Percentiles rank a stretch among this genome's conserved stretches.
phyloP scores from a whole-genome alignment of 2,113 vertebrate species.

The Ochotona princeps region DNA sequence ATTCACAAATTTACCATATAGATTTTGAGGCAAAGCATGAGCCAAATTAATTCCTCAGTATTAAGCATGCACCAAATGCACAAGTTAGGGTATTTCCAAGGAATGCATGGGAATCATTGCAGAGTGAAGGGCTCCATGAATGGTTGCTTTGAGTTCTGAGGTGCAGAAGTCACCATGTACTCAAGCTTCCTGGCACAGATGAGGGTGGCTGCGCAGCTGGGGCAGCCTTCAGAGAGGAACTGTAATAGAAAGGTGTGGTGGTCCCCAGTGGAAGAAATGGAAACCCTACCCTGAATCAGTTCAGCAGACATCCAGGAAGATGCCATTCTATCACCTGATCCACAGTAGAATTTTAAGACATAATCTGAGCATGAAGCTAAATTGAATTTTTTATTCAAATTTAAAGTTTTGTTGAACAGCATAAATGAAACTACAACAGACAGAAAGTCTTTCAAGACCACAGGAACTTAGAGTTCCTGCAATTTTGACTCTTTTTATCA shows the following conservation, averaged over 20 bases:
- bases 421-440: not conserved
- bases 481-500: not conserved
- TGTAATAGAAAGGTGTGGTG: not conserved
- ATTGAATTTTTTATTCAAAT: not conserved
- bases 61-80: not conserved
- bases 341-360: not conserved
- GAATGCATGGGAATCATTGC: not conserved
- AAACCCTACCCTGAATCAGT: not conserved
- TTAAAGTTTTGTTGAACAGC: no score
- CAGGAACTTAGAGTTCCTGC: not conserved
- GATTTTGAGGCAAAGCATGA: not conserved
- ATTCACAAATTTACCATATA: not conserved
- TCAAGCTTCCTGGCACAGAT: accelerated
- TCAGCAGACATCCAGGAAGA: not conserved
- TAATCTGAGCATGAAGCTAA: not conserved
- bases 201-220: not conserved
- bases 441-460: not conserved
- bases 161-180: accelerated
- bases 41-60: not conserved
- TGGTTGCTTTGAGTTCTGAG: not conserved
- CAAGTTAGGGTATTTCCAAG: not conserved
- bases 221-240: not conserved
- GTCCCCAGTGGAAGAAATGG: not conserved
- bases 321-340: not conserved
- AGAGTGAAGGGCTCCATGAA: not conserved